Percentiles rank a stretch among this genome's conserved stretches.
Evolutionary conservation across 1,140 invertebrate species (phyloP).

Genomic region (Helicoverpa armigera): DNA sequence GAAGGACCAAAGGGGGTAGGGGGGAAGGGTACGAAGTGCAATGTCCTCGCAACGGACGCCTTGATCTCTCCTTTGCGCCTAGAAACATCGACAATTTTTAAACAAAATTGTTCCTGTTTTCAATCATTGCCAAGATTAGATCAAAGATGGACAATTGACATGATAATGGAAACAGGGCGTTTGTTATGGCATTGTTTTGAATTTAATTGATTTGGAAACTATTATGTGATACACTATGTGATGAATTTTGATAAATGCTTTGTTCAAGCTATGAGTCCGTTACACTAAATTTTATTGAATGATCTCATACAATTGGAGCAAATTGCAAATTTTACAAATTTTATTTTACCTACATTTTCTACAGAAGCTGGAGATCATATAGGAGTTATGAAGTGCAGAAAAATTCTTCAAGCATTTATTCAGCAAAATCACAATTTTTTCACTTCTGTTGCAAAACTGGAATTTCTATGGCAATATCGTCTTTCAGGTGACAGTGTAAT

Average conservation of each 20-base stretch:
- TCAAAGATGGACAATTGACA: conserved; percentile 31
- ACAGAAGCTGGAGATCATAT: too few relatives aligned
- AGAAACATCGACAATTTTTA: conserved; percentile 48
- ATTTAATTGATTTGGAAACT: conserved; percentile 21
- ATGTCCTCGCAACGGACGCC: conserved; percentile 85
- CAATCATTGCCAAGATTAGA: conserved; percentile 21
- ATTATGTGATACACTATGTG: not conserved
- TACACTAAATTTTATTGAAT: too few relatives aligned
- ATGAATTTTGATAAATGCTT: not conserved
- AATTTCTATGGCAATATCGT: conserved; percentile 14
- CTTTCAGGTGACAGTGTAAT: conserved; percentile 52
- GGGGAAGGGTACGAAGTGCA: conserved; percentile 76
- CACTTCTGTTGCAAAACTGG: not conserved
- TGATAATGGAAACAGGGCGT: conserved; percentile 26
- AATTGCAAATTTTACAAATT: not conserved
- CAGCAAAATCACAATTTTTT: not conserved
- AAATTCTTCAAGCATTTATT: not conserved
- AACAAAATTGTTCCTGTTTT: conserved; percentile 42
- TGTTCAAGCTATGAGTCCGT: not conserved
- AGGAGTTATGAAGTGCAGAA: too few relatives aligned
- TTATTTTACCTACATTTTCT: too few relatives aligned
- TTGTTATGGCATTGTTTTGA: conserved; percentile 6
- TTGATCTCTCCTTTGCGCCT: conserved; percentile 63
- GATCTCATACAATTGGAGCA: too few relatives aligned
- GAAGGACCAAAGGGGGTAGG: conserved; percentile 73